These are phyloP conservation scores for Ptychoptera contaminata DNA, from an alignment of 2,888 invertebrate genomes.

Conservation along the genomic window DNA sequence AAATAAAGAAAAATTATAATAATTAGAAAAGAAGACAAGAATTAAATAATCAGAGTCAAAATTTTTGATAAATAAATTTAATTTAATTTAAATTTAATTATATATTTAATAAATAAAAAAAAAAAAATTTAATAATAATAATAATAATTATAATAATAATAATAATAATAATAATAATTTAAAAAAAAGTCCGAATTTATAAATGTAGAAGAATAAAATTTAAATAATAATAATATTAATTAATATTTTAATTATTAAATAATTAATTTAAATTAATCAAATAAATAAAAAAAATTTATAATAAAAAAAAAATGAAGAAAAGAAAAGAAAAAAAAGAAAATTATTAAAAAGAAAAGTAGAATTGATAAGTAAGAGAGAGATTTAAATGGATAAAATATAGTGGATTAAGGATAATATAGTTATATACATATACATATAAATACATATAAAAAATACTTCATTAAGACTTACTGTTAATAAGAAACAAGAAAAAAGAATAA, in stretches of 20 bases:
- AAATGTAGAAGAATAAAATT: slow-evolving; percentile 14
- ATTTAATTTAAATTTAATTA: slow-evolving; percentile 8
- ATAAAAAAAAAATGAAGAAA: slow-evolving; percentile 6
- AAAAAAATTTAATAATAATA: slow-evolving; percentile 9
- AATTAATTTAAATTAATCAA: slow-evolving; percentile 3
- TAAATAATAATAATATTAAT: slow-evolving; percentile 11
- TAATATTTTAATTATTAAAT: slow-evolving; percentile 8
- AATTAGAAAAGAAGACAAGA: not conserved
- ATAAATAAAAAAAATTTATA: slow-evolving; percentile 7
- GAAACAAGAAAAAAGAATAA: not conserved
- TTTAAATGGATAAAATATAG: no score
- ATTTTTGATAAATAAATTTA: slow-evolving; percentile 1
- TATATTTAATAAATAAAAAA: slow-evolving; percentile 10
- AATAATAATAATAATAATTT: slow-evolving; percentile 1
- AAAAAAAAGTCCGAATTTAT: slow-evolving; percentile 18
- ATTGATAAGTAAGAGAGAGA: not conserved
- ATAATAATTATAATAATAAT: slow-evolving; percentile 12
- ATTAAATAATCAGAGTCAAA: not conserved
- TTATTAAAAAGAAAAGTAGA: not conserved
- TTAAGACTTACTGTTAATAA: not conserved
- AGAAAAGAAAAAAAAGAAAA: not conserved
- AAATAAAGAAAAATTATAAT: not conserved
- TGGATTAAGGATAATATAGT: no score
- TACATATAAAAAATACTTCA: not conserved
- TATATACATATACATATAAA: not conserved